Percentiles rank a stretch among this genome's conserved stretches.
These are phyloP conservation scores for Sarotherodon lohbergeri DNA, from an alignment of 2,113 vertebrate species.

Conservation along the genomic window DNA sequence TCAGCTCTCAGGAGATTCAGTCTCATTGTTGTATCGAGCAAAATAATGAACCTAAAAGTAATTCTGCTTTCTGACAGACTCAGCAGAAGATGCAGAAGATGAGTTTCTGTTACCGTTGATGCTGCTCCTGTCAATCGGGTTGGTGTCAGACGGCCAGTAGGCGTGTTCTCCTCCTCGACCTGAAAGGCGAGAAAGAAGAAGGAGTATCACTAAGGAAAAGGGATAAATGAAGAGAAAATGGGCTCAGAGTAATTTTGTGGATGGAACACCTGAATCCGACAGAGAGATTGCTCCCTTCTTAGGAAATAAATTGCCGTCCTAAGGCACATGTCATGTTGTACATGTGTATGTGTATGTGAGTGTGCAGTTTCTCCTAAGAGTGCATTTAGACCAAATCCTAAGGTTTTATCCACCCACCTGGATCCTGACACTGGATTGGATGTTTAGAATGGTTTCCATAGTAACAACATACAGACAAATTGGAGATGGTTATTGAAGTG, in stretches of 20 bases:
- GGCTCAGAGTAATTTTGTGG: neutral
- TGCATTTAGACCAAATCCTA: neutral
- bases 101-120: conserved; percentile 79
- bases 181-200: conserved; percentile 32
- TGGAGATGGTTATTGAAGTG: neutral
- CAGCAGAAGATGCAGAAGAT: neutral
- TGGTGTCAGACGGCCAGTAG: conserved; percentile 89
- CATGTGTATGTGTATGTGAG: neutral
- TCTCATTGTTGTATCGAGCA: neutral
- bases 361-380: neutral
- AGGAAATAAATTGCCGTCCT: neutral
- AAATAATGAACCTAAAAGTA: neutral
- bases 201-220: neutral
- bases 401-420: neutral
- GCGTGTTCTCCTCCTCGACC: conserved; percentile 88
- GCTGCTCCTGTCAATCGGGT: conserved; percentile 87
- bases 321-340: neutral
- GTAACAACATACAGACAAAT: neutral
- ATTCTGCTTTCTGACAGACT: neutral
- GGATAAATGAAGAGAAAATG: neutral
- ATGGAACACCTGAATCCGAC: neutral
- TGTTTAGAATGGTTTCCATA: neutral
- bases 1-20: neutral
- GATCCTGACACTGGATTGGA: neutral
- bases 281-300: neutral